Base-by-base conservation (phyloP, 2,888 invertebrate species). In the Leptinotarsa haldemani region DNA sequence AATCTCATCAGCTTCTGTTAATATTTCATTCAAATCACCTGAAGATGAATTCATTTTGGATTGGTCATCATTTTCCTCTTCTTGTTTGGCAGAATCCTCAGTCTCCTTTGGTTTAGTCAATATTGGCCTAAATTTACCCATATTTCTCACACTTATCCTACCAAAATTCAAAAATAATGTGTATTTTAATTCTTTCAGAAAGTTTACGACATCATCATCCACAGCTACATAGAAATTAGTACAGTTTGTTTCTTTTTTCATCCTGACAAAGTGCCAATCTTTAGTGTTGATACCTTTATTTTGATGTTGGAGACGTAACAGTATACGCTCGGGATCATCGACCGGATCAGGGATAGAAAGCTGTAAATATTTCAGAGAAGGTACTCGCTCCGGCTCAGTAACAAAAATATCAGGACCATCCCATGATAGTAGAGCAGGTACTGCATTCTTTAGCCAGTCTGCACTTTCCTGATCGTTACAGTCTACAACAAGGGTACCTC, bases 121-220 rank as follows among this genome's bases (percentile, higher is more conserved):
- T 61, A 61, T 61, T n/a, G 75, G 75, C 53, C 70, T 72, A 9
- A 70, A 75, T 47, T 58, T 70, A 5, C 75, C 75, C 48, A 72
- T 69, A 47, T 69, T 66, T 47, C 69, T 75, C 4, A 75, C 53
- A 56, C 30, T 66, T 30, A 72, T 50, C 56, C 67, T 75, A 22
- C 72, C 72, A 67, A 75, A 75, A 58, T 75, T 75, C 25, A 75
- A 70, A 47, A 72, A 75, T 3, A 72, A 65, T 65, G 64, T 72
- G 25, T 47, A 75, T 64, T 70, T 69, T 5, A 64, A 47, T 70
- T 66, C 69, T 56, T 69, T 72, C 15, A 75, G 71, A 22, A 69
- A 69, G 4, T 63, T 48, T n/a, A 72, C 12, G 52, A 72, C 70
- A 3, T 52, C 30, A 66, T 75, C 75, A 25, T 70, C 56, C 15